phyloP scores from a whole-genome alignment of 35 echinoderm and acorn worm species.

The Heliocidaris tuberculata region DNA sequence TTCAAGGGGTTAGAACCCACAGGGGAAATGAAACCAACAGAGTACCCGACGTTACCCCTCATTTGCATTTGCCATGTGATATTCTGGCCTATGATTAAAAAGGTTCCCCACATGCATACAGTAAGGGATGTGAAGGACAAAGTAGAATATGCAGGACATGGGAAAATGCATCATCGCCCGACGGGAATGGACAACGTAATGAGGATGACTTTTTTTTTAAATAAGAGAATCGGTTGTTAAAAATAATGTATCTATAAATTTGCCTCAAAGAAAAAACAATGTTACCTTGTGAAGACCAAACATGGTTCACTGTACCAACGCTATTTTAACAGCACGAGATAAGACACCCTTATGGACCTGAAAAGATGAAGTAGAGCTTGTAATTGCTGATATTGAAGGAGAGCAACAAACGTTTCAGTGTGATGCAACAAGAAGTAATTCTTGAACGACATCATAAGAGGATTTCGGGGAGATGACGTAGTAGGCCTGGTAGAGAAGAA shows the following conservation, averaged over 20 bases:
- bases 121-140: neutral
- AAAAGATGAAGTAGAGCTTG: neutral
- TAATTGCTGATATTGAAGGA: neutral
- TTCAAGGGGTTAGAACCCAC: neutral
- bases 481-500: neutral
- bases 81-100: slow-evolving; percentile 74
- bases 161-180: too few relatives aligned
- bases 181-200: too few relatives aligned
- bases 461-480: neutral
- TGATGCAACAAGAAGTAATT: neutral
- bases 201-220: too few relatives aligned
- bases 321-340: neutral
- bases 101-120: slow-evolving; percentile 35
- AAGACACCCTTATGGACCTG: neutral
- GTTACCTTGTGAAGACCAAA: neutral
- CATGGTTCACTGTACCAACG: neutral
- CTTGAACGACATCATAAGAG: neutral
- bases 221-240: too few relatives aligned
- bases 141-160: too few relatives aligned
- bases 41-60: slow-evolving; percentile 56
- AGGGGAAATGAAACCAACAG: neutral
- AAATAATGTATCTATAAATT: too few relatives aligned
- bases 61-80: slow-evolving; percentile 92
- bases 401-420: neutral
- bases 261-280: neutral